These are phyloP conservation scores for Delia radicum DNA, from an alignment of 1,140 invertebrate genomes.

Conservation along the genomic window DNA sequence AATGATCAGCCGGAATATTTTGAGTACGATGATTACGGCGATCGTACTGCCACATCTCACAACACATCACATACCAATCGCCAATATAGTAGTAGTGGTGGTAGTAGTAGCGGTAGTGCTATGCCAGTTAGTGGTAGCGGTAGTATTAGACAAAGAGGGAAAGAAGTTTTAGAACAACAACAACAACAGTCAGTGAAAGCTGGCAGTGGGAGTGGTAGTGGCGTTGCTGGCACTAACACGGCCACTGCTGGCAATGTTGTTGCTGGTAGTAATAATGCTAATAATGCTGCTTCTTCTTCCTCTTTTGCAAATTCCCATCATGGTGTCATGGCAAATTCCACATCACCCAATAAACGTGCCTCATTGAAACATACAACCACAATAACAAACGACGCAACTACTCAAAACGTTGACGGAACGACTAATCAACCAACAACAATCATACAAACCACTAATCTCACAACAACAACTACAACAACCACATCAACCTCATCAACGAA, in stretches of 20 bases:
- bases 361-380: conserved; percentile 41
- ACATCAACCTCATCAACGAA: conserved; percentile 50
- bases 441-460: conserved; percentile 40
- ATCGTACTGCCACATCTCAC: conserved; percentile 27
- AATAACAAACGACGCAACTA: conserved; percentile 26
- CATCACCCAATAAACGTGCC: conserved; percentile 40
- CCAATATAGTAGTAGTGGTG: conserved; percentile 36
- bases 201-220: conserved; percentile 48
- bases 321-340: conserved; percentile 49
- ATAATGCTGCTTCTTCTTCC: conserved; percentile 57
- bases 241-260: conserved; percentile 51
- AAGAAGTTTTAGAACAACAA: conserved; percentile 45
- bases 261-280: conserved; percentile 55
- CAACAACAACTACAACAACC: conserved; percentile 34
- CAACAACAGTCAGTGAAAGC: conserved; percentile 45
- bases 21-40: conserved; percentile 48
- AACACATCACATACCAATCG: conserved; percentile 30
- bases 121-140: conserved; percentile 37
- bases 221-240: conserved; percentile 44
- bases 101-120: conserved; percentile 41
- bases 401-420: conserved; percentile 30
- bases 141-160: conserved; percentile 52
- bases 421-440: conserved; percentile 38
- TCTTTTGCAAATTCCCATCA: conserved; percentile 57
- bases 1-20: conserved; percentile 56